Conservation (phyloP, 2,797 vertebrate genomes). For the Aeoliscus strigatus region DNA sequence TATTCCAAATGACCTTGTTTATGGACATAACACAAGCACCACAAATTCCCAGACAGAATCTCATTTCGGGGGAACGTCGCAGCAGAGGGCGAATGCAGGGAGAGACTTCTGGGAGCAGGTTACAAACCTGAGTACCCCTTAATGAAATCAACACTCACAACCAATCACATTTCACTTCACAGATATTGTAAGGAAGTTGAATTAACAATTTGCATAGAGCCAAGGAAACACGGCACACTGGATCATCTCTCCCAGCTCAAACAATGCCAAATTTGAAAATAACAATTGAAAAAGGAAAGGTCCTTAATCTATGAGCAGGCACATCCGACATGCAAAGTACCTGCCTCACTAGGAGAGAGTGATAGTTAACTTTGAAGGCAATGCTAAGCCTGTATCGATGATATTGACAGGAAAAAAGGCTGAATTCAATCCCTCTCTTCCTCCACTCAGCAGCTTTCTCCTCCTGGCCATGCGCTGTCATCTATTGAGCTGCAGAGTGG, state of each 20-base stretch:
- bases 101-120: constrained; percentile 24
- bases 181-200: constrained; percentile 26
- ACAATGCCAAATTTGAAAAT: constrained; percentile 46
- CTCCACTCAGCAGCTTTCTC: constrained; percentile 53
- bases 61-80: constrained; percentile 57
- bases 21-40: constrained; percentile 66
- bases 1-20: constrained; percentile 80
- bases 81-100: constrained; percentile 27
- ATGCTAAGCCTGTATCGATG: constrained; percentile 31
- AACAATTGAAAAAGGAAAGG: constrained; percentile 30
- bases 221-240: constrained; percentile 35
- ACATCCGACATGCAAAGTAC: neutral
- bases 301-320: constrained; percentile 2
- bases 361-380: constrained; percentile 23
- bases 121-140: constrained; percentile 34
- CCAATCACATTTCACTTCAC: constrained; percentile 15
- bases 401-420: constrained; percentile 34
- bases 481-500: constrained; percentile 50
- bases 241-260: constrained; percentile 29
- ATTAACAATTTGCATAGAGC: constrained; percentile 59
- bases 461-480: constrained; percentile 48
- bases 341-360: constrained; percentile 9
- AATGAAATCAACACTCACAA: constrained; percentile 36
- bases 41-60: constrained; percentile 66
- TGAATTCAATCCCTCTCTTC: constrained; percentile 47